These are phyloP conservation scores for Ormyrus pomaceus DNA, from an alignment of 2,888 invertebrate species.

Conservation along the genomic window DNA sequence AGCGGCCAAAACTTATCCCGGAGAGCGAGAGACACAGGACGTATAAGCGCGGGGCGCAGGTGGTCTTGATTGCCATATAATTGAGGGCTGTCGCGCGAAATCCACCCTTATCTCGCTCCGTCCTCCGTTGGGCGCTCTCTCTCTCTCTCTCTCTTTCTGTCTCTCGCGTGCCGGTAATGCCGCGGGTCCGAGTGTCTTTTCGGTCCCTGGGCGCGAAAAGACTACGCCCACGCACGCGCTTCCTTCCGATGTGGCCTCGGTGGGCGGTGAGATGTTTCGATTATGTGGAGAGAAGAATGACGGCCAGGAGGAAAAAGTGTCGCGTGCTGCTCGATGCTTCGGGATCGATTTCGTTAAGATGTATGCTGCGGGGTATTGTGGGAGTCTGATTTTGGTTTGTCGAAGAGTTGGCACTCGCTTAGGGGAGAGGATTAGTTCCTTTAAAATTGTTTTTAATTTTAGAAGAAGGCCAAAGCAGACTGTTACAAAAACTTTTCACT, in stretches of 20 bases:
- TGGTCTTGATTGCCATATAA: conserved; percentile 51
- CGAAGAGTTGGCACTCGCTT: no score
- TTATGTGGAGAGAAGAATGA: no score
- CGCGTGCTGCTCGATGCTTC: no score
- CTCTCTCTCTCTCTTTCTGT: conserved; percentile 2
- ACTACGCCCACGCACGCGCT: neutral
- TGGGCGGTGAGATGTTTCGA: neutral
- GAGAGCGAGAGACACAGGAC: neutral
- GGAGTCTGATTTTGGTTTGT: no score
- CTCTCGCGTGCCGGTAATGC: conserved; percentile 31
- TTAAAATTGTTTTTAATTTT: no score
- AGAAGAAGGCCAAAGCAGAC: no score
- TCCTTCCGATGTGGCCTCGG: neutral
- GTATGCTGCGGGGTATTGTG: no score
- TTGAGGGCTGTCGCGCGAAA: conserved; percentile 31
- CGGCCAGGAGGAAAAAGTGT: no score
- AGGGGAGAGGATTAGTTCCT: no score
- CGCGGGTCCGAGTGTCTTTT: conserved; percentile 29
- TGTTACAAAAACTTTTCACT: no score
- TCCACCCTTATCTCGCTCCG: conserved; percentile 13
- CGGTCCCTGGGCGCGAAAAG: neutral
- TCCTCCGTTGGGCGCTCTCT: neutral
- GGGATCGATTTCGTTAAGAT: no score
- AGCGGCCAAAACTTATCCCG: neutral
- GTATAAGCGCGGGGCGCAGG: conserved; percentile 2